Base-by-base conservation (phyloP, 35 echinoderm and acorn worm genomes). In the Nesometra sesokonis region DNA sequence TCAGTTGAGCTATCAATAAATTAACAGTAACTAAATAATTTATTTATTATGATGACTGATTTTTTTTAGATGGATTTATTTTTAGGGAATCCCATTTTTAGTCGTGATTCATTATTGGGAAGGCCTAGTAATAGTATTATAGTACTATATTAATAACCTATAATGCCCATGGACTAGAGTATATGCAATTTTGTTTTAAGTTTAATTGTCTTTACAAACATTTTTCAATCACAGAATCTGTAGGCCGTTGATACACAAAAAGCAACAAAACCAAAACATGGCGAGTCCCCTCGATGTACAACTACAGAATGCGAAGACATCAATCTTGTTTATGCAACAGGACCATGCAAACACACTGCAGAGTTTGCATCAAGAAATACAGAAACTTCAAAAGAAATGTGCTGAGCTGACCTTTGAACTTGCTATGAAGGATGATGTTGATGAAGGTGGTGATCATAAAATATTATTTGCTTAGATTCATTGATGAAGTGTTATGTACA, bases 351-450 rank as follows among this genome's bases (percentile, higher is more conserved):
- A 97, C 46, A 97, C 95, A 5, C 83, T 97, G 32, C 95, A 97
- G 32, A 91, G 91, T 9, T 79, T 97, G 11, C 95, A 97, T 82
- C 43, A 77, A 17, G 95, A 97, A 77, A 93, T 97, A 36, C 95
- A 97, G 57, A 97, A 97, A 82, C 78, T 97, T 32, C 95, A 97
- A 84, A 97, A 97, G 78, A 97, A 97, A 89, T 97, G 95, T 85
- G 89, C 92, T 2, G 95, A 97, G 86, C 35, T 97, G 40, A 97
- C 92, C 46, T 97, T 97, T 97, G 95, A 97, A 85, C 89, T 97
- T 67, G 95, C 95, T 67, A 97, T 97, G 92, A 97, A 97, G 84
- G 84, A 83, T 36, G 92, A 88, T 47, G 81, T 83, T 40, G 92
- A 97, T 93, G 89, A 92, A 97, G 95, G 95, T 97, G 76, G 35